phyloP scores from a whole-genome alignment of 2,888 invertebrate species.

The Ischnus inquisitorius region DNA sequence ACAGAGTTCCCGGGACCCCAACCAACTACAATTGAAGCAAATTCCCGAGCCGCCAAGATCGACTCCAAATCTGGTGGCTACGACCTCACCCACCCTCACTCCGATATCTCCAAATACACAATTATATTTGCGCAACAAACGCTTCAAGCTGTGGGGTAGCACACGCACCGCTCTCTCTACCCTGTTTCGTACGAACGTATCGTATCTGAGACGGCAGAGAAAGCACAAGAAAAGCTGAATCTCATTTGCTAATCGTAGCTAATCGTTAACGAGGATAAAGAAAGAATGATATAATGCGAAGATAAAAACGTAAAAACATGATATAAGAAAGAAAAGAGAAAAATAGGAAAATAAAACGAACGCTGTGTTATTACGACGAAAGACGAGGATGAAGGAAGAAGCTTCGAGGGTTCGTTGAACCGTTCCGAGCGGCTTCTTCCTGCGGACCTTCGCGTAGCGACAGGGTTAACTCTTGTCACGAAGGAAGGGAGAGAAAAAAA shows the following conservation, averaged over 20 bases:
- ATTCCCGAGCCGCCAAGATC: slow-evolving; percentile 74
- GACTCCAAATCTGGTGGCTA: slow-evolving; percentile 73
- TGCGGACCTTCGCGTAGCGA: slow-evolving; percentile 9
- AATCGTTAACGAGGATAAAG: slow-evolving; percentile 29
- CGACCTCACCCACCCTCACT: slow-evolving; percentile 72
- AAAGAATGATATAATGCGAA: background rate
- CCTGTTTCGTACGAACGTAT: slow-evolving; percentile 79
- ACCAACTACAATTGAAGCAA: slow-evolving; percentile 81
- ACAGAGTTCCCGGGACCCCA: slow-evolving; percentile 78
- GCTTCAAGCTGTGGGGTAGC: slow-evolving; percentile 81
- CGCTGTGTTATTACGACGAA: slow-evolving; percentile 42
- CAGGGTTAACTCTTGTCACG: slow-evolving; percentile 29
- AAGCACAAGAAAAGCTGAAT: slow-evolving; percentile 81
- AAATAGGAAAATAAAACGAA: background rate
- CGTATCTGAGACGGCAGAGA: slow-evolving; percentile 79
- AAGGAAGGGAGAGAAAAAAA: slow-evolving; percentile 17
- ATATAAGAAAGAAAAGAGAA: background rate
- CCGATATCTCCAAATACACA: slow-evolving; percentile 76
- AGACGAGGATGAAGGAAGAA: slow-evolving; percentile 16
- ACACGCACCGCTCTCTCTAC: slow-evolving; percentile 80
- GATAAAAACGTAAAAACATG: background rate
- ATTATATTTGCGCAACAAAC: slow-evolving; percentile 81
- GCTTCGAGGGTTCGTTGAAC: background rate
- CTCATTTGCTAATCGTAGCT: slow-evolving; percentile 66
- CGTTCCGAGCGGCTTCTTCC: slow-evolving; percentile 10